These are phyloP conservation scores for Vespertilio murinus DNA, from an alignment of 2,797 vertebrate genomes.

Conservation along the genomic window DNA sequence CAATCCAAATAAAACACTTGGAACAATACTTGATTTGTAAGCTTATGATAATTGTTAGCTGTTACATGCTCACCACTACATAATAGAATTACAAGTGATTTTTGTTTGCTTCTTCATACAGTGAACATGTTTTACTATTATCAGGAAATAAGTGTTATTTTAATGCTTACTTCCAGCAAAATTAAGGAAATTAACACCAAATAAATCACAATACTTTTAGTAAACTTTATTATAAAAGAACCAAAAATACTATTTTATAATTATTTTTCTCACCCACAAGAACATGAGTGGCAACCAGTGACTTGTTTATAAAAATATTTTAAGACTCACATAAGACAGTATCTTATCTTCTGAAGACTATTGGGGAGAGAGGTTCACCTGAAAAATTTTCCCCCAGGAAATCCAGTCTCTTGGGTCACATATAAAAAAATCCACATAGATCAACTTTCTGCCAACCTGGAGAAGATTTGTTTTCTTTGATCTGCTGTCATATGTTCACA, in stretches of 20 bases:
- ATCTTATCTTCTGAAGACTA: constrained; percentile 49
- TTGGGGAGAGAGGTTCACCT: neutral
- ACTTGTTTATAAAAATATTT: constrained; percentile 63
- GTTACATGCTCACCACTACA: neutral
- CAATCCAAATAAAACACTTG: constrained; percentile 10
- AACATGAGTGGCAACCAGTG: constrained; percentile 32
- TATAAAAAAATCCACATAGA: neutral
- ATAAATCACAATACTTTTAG: neutral
- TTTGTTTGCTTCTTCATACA: neutral
- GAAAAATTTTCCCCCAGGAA: constrained; percentile 28
- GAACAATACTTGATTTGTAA: neutral
- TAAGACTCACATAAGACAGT: constrained; percentile 12
- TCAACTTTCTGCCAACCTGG: constrained; percentile 86
- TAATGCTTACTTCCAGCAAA: constrained; percentile 11
- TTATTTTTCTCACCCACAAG: constrained; percentile 24
- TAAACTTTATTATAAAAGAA: constrained; percentile 57
- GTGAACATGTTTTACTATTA: constrained; percentile 17
- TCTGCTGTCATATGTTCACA: constrained; percentile 92
- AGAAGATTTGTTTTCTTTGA: constrained; percentile 90
- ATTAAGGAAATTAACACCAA: constrained; percentile 29
- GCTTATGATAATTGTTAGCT: neutral
- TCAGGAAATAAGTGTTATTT: constrained; percentile 31
- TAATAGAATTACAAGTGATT: neutral
- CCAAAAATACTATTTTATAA: constrained; percentile 33
- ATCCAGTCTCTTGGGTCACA: constrained; percentile 29